Evolutionary conservation across 2,888 invertebrate species (phyloP).

Genomic region (Ennomos fuscantarius): DNA sequence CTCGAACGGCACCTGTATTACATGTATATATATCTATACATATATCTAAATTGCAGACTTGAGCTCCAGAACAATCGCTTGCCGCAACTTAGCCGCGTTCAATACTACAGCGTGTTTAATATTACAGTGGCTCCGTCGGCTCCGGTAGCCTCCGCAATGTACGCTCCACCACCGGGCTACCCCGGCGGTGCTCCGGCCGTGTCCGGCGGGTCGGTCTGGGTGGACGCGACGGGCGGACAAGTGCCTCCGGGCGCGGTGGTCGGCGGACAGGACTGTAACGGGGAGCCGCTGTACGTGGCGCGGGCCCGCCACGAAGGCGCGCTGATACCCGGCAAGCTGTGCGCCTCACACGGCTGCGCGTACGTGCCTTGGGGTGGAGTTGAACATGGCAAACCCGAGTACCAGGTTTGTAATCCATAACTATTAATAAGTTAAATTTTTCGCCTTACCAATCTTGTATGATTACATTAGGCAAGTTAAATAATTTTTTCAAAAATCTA

Average conservation of each 20-base stretch:
- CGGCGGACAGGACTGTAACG: conserved; percentile 85
- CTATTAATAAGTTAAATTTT: too few relatives aligned
- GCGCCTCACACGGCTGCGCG: conserved; percentile 90
- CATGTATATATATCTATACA: too few relatives aligned
- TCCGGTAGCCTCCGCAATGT: conserved; percentile 67
- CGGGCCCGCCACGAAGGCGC: conserved; percentile 92
- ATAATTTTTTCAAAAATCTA: too few relatives aligned
- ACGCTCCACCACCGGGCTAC: conserved; percentile 68
- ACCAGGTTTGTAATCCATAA: conserved; percentile 84
- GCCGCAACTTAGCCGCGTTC: too few relatives aligned
- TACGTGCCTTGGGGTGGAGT: conserved; percentile 93
- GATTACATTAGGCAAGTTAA: too few relatives aligned
- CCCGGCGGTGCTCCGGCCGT: conserved; percentile 53
- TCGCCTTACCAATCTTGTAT: too few relatives aligned
- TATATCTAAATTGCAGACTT: too few relatives aligned
- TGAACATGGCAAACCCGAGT: conserved; percentile 90
- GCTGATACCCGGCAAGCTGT: conserved; percentile 92
- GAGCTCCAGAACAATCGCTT: too few relatives aligned
- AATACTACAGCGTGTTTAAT: background rate
- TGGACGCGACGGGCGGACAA: conserved; percentile 85
- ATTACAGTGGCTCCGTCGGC: conserved; percentile 62
- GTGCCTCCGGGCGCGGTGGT: conserved; percentile 90
- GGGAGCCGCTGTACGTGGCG: conserved; percentile 88
- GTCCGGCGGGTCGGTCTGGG: conserved; percentile 74
- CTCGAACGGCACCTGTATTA: too few relatives aligned